phyloP scores from a whole-genome alignment of 2,888 invertebrate species.

The Myathropa florea region DNA sequence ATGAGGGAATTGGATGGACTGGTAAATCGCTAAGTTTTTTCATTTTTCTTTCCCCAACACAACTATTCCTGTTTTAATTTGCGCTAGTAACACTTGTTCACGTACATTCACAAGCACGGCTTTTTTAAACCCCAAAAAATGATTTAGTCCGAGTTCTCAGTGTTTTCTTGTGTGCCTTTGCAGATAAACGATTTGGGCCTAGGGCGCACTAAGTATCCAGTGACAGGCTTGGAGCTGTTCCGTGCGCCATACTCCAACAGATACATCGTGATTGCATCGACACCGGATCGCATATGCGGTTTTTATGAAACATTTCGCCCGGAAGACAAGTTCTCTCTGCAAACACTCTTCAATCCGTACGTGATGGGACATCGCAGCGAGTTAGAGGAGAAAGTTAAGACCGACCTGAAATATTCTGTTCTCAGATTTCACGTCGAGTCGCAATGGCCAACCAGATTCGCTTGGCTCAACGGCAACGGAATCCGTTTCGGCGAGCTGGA shows the following conservation, averaged over 20 bases:
- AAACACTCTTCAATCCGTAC: constrained; percentile 75
- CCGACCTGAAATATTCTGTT: constrained; percentile 88
- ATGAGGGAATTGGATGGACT: constrained; percentile 88
- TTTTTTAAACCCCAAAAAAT: constrained; percentile 22
- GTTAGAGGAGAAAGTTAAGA: constrained; percentile 87
- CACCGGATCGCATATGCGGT: constrained; percentile 91
- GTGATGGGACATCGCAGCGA: constrained; percentile 75
- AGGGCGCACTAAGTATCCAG: constrained; percentile 86
- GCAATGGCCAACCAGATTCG: constrained; percentile 88
- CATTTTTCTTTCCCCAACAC: constrained; percentile 41
- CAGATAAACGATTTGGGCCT: constrained; percentile 94
- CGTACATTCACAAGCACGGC: constrained; percentile 27
- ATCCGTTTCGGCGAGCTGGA: constrained; percentile 89
- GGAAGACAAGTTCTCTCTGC: constrained; percentile 88
- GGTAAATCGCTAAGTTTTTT: constrained; percentile 81
- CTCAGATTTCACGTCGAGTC: constrained; percentile 89
- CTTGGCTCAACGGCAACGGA: constrained; percentile 93
- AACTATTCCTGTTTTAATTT: constrained; percentile 31
- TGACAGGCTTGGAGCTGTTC: constrained; percentile 94
- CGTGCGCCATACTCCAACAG: constrained; percentile 86
- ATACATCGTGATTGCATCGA: constrained; percentile 92
- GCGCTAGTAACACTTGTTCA: constrained; percentile 38
- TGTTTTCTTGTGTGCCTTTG: constrained; percentile 76
- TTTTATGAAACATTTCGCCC: constrained; percentile 89
- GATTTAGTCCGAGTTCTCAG: background rate